Evolutionary conservation across 1,140 invertebrate genomes (phyloP).

Genomic region (Solenopsis invicta): DNA sequence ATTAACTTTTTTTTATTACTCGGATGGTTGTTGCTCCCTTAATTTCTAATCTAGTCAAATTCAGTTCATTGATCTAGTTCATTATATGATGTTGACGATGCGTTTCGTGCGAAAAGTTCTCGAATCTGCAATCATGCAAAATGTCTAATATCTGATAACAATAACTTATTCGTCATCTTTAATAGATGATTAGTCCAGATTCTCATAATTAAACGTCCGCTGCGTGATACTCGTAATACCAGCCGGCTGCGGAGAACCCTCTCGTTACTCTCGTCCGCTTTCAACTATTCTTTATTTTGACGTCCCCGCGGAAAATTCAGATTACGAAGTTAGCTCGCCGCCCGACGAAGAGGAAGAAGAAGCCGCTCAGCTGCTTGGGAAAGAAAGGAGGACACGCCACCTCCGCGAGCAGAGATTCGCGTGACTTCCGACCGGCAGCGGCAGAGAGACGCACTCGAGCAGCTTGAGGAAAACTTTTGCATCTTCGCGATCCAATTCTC

Average conservation of each 20-base stretch:
- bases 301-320: constrained; percentile 67
- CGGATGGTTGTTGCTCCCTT: background rate
- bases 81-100: no score
- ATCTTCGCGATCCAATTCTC: constrained; percentile 56
- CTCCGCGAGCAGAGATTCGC: constrained; percentile 60
- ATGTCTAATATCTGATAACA: background rate
- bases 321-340: constrained; percentile 69
- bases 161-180: constrained; percentile 30
- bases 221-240: constrained; percentile 11
- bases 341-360: background rate
- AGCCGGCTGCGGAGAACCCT: background rate
- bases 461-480: constrained; percentile 66
- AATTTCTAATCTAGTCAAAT: background rate
- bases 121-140: background rate
- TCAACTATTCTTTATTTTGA: constrained; percentile 43
- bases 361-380: constrained; percentile 35
- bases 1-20: background rate
- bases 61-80: no score
- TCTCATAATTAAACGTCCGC: constrained; percentile 46
- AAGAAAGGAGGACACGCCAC: constrained; percentile 52
- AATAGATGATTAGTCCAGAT: background rate
- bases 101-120: background rate
- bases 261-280: constrained; percentile 42
- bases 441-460: constrained; percentile 59
- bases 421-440: constrained; percentile 62